A percentile compares a stretch with the other conserved stretches of the same genome.
Evolutionary conservation across 1,140 invertebrate genomes (phyloP).

Genomic region (Dinothrombium tinctorium): DNA sequence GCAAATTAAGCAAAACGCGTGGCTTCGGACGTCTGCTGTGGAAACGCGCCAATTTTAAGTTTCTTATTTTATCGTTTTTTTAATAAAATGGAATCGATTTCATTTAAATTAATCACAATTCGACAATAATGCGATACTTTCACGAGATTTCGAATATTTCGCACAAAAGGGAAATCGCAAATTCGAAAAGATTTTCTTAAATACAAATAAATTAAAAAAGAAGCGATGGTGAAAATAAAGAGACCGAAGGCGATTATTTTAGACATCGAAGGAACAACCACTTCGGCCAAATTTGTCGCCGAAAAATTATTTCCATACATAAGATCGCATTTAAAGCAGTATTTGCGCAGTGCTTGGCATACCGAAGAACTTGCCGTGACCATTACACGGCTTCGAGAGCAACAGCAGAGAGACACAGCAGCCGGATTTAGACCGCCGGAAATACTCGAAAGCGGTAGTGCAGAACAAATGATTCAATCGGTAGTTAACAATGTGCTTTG

Average conservation of each 20-base stretch:
- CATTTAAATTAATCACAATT: too few species aligned
- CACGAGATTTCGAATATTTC: too few species aligned
- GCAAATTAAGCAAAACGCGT: too few species aligned
- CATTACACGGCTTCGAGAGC: constrained; percentile 4
- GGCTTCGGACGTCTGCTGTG: too few species aligned
- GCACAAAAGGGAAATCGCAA: too few species aligned
- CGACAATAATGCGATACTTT: too few species aligned
- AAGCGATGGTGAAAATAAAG: not conserved
- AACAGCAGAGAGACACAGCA: not conserved
- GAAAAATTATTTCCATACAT: constrained; percentile 10
- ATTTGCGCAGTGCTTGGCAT: constrained; percentile 2
- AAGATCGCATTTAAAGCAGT: constrained; percentile 4
- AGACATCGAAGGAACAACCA: constrained; percentile 13
- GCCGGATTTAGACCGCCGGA: not conserved
- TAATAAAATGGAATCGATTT: too few species aligned
- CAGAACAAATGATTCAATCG: not conserved
- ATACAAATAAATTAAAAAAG: too few species aligned
- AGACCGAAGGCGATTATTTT: constrained; percentile 7
- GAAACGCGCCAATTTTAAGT: too few species aligned
- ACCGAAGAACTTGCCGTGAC: not conserved
- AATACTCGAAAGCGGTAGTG: not conserved
- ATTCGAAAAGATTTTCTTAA: too few species aligned
- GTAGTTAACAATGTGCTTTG: constrained; percentile 3
- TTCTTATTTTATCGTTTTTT: too few species aligned
- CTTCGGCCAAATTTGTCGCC: constrained; percentile 8